Evolutionary conservation across 2,888 invertebrate genomes (phyloP).

Genomic region (Quadroppia sp.): DNA sequence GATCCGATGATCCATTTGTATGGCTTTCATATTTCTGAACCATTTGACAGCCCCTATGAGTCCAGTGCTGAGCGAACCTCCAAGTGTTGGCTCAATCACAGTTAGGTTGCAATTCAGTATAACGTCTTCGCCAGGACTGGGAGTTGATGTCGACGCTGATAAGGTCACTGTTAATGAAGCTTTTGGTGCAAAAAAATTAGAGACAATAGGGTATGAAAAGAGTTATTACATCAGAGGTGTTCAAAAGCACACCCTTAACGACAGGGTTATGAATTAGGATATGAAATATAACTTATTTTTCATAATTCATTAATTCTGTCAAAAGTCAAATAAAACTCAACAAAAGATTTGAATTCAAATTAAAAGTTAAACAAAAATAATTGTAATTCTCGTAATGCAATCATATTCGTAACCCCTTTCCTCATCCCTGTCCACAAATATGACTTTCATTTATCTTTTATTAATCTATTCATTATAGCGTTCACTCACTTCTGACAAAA

Average conservation of each 20-base stretch:
- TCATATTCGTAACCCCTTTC: too few species aligned
- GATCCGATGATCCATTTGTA: conserved; percentile 35
- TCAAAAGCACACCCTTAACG: too few species aligned
- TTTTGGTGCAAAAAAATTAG: conserved; percentile 3
- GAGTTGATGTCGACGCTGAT: conserved; percentile 26
- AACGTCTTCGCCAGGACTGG: conserved; percentile 41
- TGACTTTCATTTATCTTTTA: too few species aligned
- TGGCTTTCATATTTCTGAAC: conserved; percentile 37
- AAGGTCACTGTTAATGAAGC: conserved; percentile 36
- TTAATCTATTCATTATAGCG: conserved; percentile 33
- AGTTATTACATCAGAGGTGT: conserved; percentile 4
- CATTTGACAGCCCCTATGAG: conserved; percentile 37
- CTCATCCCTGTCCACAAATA: too few species aligned
- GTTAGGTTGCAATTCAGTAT: conserved; percentile 42
- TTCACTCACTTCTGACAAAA: conserved; percentile 46
- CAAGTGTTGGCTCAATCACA: neutral
- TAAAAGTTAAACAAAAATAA: too few species aligned
- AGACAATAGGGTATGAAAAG: conserved; percentile 21
- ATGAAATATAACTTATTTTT: conserved; percentile 13
- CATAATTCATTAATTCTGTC: too few species aligned
- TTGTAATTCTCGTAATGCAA: too few species aligned
- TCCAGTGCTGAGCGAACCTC: conserved; percentile 11
- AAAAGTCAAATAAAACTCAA: too few species aligned
- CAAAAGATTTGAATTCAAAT: too few species aligned
- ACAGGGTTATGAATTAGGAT: too few species aligned